Evolutionary conservation across 2,888 invertebrate genomes (phyloP), one percentile per base, ranked within the genome.

Genomic region (Lobophora halterata): DNA sequence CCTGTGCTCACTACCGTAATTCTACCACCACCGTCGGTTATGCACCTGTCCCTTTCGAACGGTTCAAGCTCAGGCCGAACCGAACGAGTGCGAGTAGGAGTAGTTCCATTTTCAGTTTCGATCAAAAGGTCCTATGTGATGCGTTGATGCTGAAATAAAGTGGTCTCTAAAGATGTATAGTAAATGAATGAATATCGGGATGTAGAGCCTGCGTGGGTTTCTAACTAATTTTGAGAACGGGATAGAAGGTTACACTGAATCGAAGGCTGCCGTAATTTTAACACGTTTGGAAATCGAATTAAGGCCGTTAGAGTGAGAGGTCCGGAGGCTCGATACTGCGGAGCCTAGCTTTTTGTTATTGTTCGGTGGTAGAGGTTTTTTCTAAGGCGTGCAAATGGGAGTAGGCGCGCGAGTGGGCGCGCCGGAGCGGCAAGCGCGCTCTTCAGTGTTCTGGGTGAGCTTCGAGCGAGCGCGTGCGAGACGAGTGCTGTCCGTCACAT

Each of bases 1-100:
- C 83, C 85, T 85, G 83, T 88, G 88, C 79, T 88, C 82, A 87
- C 88, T 87, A 86, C 88, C 75, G 87, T 83, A 86, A 88, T 86
- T 82, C 76, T 78, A 79, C 78, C 74, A 65, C 65, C 70, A 33
- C 41, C 26, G 46, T 37, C 77, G 76, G 79, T 82, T 81, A 72
- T 79, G 79, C 86, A 85, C 82, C 87, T 83, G 86, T 88, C 88
- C 85, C 86, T 87, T 83, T 88, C 88, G 66, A 79, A 71, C 81
- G 64, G 69, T 82, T 80, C 76, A 88, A 75, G 88, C 87, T 80
- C 79, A 85, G 63, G 79, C 82, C 54, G 80, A 85, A 78, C 71
- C 76, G 73, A 78, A 79, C 74, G 86, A 87, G 87, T 85, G 86
- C 81, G 85, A 86, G 83, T 85, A 85, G 86, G 82, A 81, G 83